These are phyloP conservation scores for Myotis lucifugus DNA, from an alignment of 2,113 vertebrate species.

Conservation along the genomic window DNA sequence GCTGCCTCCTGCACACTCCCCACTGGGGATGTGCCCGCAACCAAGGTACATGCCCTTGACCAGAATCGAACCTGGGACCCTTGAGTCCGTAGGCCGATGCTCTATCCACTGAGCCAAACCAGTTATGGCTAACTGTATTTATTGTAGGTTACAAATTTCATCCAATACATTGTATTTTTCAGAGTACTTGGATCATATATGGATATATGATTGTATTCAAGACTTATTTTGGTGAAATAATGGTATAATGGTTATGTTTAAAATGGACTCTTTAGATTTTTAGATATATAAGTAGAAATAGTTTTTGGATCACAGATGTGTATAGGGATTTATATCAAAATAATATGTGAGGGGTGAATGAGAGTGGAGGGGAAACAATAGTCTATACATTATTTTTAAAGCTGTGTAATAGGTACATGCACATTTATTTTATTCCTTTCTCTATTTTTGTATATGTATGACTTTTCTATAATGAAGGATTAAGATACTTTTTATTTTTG, in stretches of 20 bases:
- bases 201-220: background rate
- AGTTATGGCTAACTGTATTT: background rate
- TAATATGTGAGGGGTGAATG: background rate
- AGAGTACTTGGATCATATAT: background rate
- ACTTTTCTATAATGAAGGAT: background rate
- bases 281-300: background rate
- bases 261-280: background rate
- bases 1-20: too few species aligned
- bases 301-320: background rate
- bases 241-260: background rate
- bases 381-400: conserved; percentile 7
- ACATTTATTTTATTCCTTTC: background rate
- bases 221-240: background rate
- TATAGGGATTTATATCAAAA: background rate
- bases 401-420: background rate
- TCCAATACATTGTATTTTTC: background rate
- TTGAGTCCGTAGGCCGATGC: too few species aligned
- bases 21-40: too few species aligned
- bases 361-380: background rate
- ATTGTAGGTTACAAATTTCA: background rate
- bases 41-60: too few species aligned
- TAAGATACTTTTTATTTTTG: background rate
- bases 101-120: too few species aligned
- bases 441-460: background rate
- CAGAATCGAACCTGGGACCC: too few species aligned